Conservation (phyloP, 2,888 invertebrate species). For the Lepidochrysops patricia region DNA sequence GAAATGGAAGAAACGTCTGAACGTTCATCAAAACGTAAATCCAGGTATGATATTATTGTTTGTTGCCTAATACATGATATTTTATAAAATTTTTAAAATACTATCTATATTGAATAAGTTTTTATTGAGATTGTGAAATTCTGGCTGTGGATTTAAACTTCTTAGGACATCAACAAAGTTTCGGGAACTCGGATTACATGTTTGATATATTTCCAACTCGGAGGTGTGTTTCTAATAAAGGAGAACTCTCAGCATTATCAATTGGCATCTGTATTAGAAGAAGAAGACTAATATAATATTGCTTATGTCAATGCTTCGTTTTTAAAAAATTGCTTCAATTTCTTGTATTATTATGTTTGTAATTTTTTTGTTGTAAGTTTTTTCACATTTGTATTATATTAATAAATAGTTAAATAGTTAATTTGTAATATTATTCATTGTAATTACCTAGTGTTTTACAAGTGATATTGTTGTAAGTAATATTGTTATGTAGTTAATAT, state of each 20-base stretch:
- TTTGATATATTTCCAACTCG: background rate
- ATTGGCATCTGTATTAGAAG: background rate
- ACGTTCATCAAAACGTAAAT: slow-evolving; percentile 48
- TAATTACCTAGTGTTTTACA: background rate
- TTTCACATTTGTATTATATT: too few species aligned
- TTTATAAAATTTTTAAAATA: background rate
- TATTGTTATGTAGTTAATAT: background rate
- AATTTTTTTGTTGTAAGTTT: too few species aligned
- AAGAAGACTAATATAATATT: background rate
- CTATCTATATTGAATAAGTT: background rate
- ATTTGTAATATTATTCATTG: background rate
- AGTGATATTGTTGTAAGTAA: too few species aligned
- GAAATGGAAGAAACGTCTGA: slow-evolving; percentile 43
- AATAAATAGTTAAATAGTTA: too few species aligned
- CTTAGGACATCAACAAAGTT: background rate
- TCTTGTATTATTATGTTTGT: background rate
- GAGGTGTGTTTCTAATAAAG: background rate
- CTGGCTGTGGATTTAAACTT: background rate
- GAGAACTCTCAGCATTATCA: background rate
- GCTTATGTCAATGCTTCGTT: background rate
- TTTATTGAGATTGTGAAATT: background rate
- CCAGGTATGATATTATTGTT: slow-evolving; percentile 46
- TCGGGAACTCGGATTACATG: background rate
- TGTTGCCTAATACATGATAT: slow-evolving; percentile 14
- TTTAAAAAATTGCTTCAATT: background rate